Evolutionary conservation across 1,140 invertebrate species (phyloP).

Genomic region (Caerostris darwini): DNA sequence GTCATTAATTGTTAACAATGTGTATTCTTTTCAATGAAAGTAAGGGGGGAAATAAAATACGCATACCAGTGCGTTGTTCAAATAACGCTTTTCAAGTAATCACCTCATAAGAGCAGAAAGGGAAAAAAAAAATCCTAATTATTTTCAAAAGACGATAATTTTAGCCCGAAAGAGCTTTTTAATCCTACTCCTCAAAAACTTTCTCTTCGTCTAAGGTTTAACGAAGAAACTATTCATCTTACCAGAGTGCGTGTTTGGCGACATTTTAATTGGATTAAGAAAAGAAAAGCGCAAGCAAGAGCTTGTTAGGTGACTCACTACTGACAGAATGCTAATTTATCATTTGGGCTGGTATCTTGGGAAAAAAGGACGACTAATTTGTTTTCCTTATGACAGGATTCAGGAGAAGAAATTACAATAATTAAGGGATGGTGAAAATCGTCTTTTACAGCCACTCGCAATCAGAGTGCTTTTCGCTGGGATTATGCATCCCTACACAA

Average conservation of each 20-base stretch:
- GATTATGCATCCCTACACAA: constrained; percentile 31
- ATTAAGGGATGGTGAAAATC: constrained; percentile 74
- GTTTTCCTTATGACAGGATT: constrained; percentile 74
- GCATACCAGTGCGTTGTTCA: constrained; percentile 20
- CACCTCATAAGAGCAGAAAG: constrained; percentile 52
- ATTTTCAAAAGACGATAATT: constrained; percentile 75
- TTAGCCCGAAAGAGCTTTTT: constrained; percentile 67
- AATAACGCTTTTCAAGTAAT: constrained; percentile 66
- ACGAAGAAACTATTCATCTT: constrained; percentile 75
- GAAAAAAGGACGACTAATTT: constrained; percentile 74
- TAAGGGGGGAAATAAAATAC: constrained; percentile 11
- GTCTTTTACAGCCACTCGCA: constrained; percentile 57
- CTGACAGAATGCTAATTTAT: constrained; percentile 77
- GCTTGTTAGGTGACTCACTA: constrained; percentile 72
- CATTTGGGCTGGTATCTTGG: constrained; percentile 70
- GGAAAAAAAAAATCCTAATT: constrained; percentile 73
- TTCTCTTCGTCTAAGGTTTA: constrained; percentile 61
- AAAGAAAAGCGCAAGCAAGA: constrained; percentile 60
- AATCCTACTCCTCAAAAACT: constrained; percentile 73
- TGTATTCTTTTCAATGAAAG: constrained; percentile 49
- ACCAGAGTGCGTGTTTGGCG: constrained; percentile 69
- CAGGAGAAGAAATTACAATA: constrained; percentile 75
- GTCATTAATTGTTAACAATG: constrained; percentile 76
- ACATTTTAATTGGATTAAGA: constrained; percentile 76
- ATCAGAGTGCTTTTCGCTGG: constrained; percentile 37